phyloP scores from a whole-genome alignment of 2,888 invertebrate species.

The Dione vanillae region DNA sequence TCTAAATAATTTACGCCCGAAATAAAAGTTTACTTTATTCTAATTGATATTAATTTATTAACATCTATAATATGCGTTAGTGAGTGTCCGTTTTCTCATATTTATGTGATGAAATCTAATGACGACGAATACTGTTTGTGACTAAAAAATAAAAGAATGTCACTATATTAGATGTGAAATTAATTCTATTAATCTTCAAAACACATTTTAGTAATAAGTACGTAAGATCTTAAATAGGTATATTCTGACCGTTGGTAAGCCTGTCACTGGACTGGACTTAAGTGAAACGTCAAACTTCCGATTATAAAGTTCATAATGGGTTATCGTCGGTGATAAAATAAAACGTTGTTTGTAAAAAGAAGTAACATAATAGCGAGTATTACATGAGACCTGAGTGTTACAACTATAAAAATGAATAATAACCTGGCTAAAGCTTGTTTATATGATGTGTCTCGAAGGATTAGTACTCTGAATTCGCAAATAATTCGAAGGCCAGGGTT shows the following conservation, averaged over 20 bases:
- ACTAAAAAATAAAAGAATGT: too few relatives aligned
- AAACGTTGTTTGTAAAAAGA: conserved; percentile 55
- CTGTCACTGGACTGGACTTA: neutral
- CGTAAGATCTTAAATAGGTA: too few relatives aligned
- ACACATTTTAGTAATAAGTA: too few relatives aligned
- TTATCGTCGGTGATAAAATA: conserved; percentile 73
- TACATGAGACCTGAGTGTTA: conserved; percentile 24
- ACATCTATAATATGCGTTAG: too few relatives aligned
- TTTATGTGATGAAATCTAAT: too few relatives aligned
- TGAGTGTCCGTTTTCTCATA: too few relatives aligned
- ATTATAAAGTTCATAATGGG: conserved; percentile 76
- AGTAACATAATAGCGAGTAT: conserved; percentile 46
- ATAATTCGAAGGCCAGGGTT: conserved; percentile 48
- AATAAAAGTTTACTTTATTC: too few relatives aligned
- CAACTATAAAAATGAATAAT: conserved; percentile 62
- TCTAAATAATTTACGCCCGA: too few relatives aligned
- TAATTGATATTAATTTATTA: too few relatives aligned
- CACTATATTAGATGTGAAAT: too few relatives aligned
- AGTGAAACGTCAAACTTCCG: conserved; percentile 39
- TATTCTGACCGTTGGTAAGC: conserved; percentile 13
- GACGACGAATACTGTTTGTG: too few relatives aligned
- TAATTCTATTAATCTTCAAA: too few relatives aligned
- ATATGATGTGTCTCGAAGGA: conserved; percentile 54
- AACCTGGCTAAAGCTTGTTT: conserved; percentile 59
- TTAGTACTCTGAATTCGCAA: conserved; percentile 52